These are phyloP conservation scores for Holothuria leucospilota DNA, from an alignment of 53 echinoderm and acorn worm genomes.

Conservation along the genomic window DNA sequence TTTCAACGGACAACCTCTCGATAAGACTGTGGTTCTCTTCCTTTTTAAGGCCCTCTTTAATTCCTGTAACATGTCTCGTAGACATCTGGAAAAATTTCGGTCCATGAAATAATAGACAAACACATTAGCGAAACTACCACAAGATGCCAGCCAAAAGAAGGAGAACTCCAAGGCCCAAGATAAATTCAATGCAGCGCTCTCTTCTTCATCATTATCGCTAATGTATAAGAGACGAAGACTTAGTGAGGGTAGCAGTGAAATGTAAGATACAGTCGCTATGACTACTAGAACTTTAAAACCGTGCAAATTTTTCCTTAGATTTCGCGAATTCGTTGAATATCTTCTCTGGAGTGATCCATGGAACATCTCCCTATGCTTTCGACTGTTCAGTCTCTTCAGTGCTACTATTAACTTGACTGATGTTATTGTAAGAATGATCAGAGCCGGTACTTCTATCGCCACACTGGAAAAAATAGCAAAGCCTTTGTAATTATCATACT, in stretches of 20 bases:
- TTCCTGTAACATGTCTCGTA: not conserved
- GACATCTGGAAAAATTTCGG: conserved; percentile 10
- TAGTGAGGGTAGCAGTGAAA: not conserved
- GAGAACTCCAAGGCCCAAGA: conserved; percentile 30
- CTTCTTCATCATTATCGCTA: no score
- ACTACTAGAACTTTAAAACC: not conserved
- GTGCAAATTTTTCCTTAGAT: not conserved
- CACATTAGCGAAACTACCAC: conserved; percentile 6
- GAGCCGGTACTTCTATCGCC: not conserved
- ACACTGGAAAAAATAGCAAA: not conserved
- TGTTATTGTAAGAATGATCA: not conserved
- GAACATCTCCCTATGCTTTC: not conserved
- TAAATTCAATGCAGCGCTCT: not conserved
- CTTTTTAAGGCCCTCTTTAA: no score
- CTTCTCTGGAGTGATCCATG: not conserved
- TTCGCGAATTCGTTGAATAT: not conserved
- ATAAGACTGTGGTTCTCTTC: no score
- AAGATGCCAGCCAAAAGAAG: conserved; percentile 29
- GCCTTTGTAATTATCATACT: not conserved
- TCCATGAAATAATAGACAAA: conserved; percentile 30
- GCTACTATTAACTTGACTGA: conserved; percentile 6
- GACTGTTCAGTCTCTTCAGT: not conserved
- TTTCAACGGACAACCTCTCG: no score
- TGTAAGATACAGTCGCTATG: conserved; percentile 6
- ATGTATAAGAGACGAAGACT: conserved; percentile 13